These are phyloP conservation scores for Drosophila antonietae DNA, from an alignment of 2,888 invertebrate genomes.

Conservation along the genomic window DNA sequence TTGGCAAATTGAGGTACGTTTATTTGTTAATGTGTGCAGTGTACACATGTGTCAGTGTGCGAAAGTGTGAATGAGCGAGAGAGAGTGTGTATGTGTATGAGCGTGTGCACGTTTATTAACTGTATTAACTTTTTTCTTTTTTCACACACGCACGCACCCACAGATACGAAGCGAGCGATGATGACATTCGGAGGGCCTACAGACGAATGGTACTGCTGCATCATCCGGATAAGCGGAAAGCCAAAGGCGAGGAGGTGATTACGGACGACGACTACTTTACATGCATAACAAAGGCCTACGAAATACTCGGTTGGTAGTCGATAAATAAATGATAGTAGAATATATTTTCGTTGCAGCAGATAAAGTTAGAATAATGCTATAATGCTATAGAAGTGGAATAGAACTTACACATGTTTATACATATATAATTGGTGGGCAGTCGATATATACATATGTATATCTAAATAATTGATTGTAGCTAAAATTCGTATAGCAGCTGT, in stretches of 20 bases:
- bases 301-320: conserved; percentile 89
- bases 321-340: not conserved
- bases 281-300: conserved; percentile 99
- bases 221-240: conserved; percentile 99
- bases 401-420: too few relatives aligned
- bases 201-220: conserved; percentile 95
- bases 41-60: conserved; percentile 2
- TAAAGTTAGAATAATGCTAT: not conserved
- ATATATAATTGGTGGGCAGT: not conserved
- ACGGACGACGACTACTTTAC: conserved; percentile 98
- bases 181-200: conserved; percentile 97
- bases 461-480: not conserved
- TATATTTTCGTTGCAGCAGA: not conserved
- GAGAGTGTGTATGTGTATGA: conserved; percentile 4
- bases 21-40: not conserved
- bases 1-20: conserved; percentile 87
- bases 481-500: too few relatives aligned
- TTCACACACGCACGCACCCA: not conserved
- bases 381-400: not conserved
- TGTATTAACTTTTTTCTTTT: conserved; percentile 37
- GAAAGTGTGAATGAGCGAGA: not conserved
- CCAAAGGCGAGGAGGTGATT: conserved; percentile 93
- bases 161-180: conserved; percentile 94
- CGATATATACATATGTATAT: not conserved
- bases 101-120: conserved; percentile 55